phyloP scores from a whole-genome alignment of 2,888 invertebrate species.

The Drosophila algonquin region DNA sequence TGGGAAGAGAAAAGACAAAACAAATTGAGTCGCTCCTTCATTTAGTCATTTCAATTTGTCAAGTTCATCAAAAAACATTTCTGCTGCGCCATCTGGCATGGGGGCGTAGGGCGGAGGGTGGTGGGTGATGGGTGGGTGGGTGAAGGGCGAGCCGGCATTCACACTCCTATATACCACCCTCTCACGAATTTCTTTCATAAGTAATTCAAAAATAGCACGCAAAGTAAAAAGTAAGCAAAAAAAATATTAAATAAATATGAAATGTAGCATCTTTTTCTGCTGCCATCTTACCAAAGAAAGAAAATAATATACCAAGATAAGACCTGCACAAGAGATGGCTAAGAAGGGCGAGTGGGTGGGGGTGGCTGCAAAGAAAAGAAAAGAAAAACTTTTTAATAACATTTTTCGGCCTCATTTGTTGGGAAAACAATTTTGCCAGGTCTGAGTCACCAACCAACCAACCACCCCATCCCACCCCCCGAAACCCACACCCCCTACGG shows the following conservation, averaged over 20 bases:
- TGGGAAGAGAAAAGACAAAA: constrained; percentile 22
- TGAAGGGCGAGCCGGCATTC: constrained; percentile 1
- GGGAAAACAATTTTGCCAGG: constrained; percentile 72
- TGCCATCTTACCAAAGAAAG: background rate
- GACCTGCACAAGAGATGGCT: constrained; percentile 12
- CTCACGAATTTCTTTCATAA: constrained; percentile 52
- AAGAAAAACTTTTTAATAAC: constrained; percentile 79
- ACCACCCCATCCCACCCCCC: constrained; percentile 12
- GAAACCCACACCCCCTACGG: background rate
- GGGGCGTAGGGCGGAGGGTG: too few relatives aligned
- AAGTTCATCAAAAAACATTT: constrained; percentile 49
- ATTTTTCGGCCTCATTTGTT: constrained; percentile 81
- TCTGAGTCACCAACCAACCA: constrained; percentile 30
- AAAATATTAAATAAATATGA: constrained; percentile 75
- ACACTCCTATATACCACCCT: constrained; percentile 15
- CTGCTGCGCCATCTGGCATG: constrained; percentile 50
- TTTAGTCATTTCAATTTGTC: constrained; percentile 50
- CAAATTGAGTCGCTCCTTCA: constrained; percentile 50
- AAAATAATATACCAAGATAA: constrained; percentile 26
- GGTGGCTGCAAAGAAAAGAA: constrained; percentile 60
- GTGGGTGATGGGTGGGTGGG: too few relatives aligned
- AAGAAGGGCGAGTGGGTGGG: constrained; percentile 2
- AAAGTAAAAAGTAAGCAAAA: constrained; percentile 62
- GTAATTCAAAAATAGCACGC: constrained; percentile 60
- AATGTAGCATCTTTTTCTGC: constrained; percentile 51